Evolutionary conservation across 2,797 vertebrate genomes (phyloP), one percentile per base, ranked within the genome.

Genomic region (Gadopsis bispinosus): DNA sequence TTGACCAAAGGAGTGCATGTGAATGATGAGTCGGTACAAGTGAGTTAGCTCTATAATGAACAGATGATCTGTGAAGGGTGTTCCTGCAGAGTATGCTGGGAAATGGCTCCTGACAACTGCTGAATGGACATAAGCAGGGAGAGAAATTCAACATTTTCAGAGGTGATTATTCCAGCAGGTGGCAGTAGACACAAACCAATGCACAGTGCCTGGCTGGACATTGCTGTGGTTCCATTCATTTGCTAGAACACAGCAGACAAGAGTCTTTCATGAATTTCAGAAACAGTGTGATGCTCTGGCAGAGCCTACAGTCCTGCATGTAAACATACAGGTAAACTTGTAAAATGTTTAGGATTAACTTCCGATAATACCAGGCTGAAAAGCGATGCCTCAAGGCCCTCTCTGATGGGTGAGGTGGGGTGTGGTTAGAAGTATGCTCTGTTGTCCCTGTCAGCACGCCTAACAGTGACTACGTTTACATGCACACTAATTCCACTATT

Each of bases 121-220:
- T 22, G 78, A 80, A 77, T 82, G 48, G 59, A 56, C 45, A 74
- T 20, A 0, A 79, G 48, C 47, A 75, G 2, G 3, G 50, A 10
- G 33, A 37, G 31, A 17, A 22, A n/a, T 33, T 17, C 2, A 20
- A 10, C 5, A 5, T 1, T 19, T 17, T 35, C 5, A 5, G 10
- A 26, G 35, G 4, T 35, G 7, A 0, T n/a, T 13, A 2, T 11
- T 67, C 91, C 93, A 91, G 86, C 79, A 94, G 93, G 88, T 79
- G 91, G 92, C 90, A 87, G 91, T 77, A 94, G 73, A 86, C 53
- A 66, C 89, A 91, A 86, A 83, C 76, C 55, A 62, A 84, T 81
- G 69, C 29, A 4, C 31, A 51, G 50, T 11, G 6, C 50, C 9
- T n/a, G 67, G 66, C 37, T 47, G 59, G 54, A 63, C 61, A 64